phyloP scores from a whole-genome alignment of 2,113 vertebrate genomes.

The Clarias macrocephalus region DNA sequence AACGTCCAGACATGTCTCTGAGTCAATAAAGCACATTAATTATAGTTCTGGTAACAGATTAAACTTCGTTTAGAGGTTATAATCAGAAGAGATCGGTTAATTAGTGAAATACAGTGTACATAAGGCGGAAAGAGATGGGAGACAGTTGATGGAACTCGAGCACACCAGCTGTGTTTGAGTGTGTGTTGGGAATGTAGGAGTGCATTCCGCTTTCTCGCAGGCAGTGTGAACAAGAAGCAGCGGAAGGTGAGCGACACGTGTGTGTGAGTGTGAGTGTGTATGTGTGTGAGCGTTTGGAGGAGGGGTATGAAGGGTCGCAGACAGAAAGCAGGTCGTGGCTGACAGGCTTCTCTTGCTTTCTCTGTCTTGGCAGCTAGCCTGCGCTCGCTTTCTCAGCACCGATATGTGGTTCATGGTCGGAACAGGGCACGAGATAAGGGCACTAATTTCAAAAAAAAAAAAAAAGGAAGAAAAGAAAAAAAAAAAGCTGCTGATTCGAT shows the following conservation, averaged over 20 bases:
- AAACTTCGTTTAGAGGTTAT: background rate
- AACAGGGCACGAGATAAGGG: conserved; percentile 65
- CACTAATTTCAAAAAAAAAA: conserved; percentile 47
- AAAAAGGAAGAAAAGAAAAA: conserved; percentile 41
- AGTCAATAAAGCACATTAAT: background rate
- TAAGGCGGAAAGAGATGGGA: background rate
- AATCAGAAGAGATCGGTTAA: background rate
- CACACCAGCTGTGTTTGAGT: background rate
- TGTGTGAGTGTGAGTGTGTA: conserved; percentile 7
- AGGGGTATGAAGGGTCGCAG: conserved; percentile 15
- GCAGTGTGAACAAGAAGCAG: conserved; percentile 43
- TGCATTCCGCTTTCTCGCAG: conserved; percentile 36
- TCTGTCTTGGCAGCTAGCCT: conserved; percentile 62
- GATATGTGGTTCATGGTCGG: conserved; percentile 64
- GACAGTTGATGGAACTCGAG: conserved; percentile 7
- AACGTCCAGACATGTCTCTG: background rate
- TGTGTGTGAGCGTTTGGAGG: conserved; percentile 14
- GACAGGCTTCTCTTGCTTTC: conserved; percentile 65
- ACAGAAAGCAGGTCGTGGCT: conserved; percentile 66
- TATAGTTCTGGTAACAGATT: background rate
- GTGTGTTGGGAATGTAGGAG: conserved; percentile 45
- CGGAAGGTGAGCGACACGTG: conserved; percentile 12
- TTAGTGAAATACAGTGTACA: background rate
- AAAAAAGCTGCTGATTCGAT: conserved; percentile 57
- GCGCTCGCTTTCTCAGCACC: conserved; percentile 57